Evolutionary conservation across 2,888 invertebrate genomes (phyloP), one percentile per base, ranked within the genome.

Genomic region (Yponomeuta plumbellus): DNA sequence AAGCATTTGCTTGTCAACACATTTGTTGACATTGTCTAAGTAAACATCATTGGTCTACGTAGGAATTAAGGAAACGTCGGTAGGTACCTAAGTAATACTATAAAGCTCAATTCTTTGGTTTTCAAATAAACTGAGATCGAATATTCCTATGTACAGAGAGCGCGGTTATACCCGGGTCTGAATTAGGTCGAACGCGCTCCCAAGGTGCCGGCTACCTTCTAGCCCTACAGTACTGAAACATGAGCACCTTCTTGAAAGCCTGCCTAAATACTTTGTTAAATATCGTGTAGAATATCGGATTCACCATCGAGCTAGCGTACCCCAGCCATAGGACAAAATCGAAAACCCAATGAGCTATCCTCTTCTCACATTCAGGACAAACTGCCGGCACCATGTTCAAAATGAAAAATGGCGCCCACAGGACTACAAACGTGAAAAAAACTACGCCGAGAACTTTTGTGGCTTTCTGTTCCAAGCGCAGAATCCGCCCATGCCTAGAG

Each of bases 371-470:
- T 71, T 95, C 93, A 11, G 94, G 93, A 76, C 97, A 98, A 11
- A 97, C 92, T 0, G 96, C 96, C 17, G 97, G 96, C 71, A 97
- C 89, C 79, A 98, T 92, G 80, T 98, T 98, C 13, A 97, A 92
- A 10, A 97, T 95, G 84, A 98, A 98, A 87, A 98, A 98, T 13
- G 98, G 98, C n/a, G 97, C 96, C 98, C 98, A 98, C 56, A 98
- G 93, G 62, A 98, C 94, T 39, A 98, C 97, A 81, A 98, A 98
- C 0, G 97, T 97, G 84, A 97, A 97, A 88, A 98, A 98, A 1
- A 98, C 97, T 0, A 98, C 96, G 3, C 98, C 98, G 22, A 98
- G 88, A 5, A 98, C 98, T 88, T 98, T 98, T 13, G 98, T 98
- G 0, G 99, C 99, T 83, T 98, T 98, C 80, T 98, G 98, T 81